Percentiles rank a stretch among this genome's conserved stretches.
These are phyloP conservation scores for Pavo muticus DNA, from an alignment of 2,113 vertebrate genomes.

Conservation along the genomic window DNA sequence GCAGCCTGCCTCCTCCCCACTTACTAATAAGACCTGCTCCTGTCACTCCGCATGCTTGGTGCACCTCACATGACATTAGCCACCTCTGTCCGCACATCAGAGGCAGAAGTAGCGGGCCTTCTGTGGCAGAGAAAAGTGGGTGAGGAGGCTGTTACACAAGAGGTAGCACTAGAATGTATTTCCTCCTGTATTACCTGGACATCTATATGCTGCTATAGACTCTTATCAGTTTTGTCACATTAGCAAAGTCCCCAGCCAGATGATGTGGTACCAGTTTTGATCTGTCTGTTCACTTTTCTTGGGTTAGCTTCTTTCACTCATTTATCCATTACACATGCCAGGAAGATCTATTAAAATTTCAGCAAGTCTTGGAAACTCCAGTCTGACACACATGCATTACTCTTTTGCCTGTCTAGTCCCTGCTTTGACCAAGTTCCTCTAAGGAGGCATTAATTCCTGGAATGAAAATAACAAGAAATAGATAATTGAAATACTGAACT, in stretches of 20 bases:
- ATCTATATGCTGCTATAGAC: background rate
- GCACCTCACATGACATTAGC: background rate
- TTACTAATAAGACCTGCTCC: background rate
- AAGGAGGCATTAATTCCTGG: background rate
- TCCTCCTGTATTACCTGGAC: background rate
- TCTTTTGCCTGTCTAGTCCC: background rate
- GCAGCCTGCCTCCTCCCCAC: background rate
- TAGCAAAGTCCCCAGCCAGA: background rate
- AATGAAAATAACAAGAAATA: background rate
- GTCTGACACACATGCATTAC: background rate
- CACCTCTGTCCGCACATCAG: background rate
- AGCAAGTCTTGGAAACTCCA: background rate
- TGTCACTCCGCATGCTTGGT: background rate
- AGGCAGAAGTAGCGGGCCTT: background rate
- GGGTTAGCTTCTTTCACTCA: background rate
- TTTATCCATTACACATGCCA: background rate
- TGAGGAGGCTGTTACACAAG: background rate
- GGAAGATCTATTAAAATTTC: background rate
- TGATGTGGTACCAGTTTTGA: background rate
- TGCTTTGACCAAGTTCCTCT: background rate
- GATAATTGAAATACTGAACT: background rate
- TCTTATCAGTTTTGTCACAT: background rate
- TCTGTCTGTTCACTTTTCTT: background rate
- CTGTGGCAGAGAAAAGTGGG: background rate
- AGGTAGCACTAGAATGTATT: background rate